Evolutionary conservation across 2,113 vertebrate genomes (phyloP).

Genomic region (Dipodomys ordii): DNA sequence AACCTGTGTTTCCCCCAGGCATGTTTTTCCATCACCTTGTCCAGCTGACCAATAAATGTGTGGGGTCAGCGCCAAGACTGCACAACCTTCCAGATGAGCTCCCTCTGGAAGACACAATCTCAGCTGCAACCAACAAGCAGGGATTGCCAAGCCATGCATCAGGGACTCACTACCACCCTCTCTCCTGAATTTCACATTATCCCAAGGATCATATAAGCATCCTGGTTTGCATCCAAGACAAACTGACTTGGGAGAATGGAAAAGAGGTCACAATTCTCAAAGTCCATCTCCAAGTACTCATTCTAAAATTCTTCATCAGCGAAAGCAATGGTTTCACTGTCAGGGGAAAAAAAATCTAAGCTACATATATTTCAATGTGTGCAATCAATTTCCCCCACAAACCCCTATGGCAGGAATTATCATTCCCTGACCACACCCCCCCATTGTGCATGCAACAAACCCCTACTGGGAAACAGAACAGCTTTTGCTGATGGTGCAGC

Average conservation of each 20-base stretch:
- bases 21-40: slow-evolving; percentile 66
- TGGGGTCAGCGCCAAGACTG: slow-evolving; percentile 63
- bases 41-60: slow-evolving; percentile 59
- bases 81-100: slow-evolving; percentile 61
- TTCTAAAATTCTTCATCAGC: slow-evolving; percentile 32
- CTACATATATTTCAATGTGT: slow-evolving; percentile 63
- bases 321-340: slow-evolving; percentile 47
- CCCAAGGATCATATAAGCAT: background rate
- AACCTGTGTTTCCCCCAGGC: slow-evolving; percentile 61
- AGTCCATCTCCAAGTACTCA: slow-evolving; percentile 31
- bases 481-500: background rate
- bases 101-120: slow-evolving; percentile 34
- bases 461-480: slow-evolving; percentile 64
- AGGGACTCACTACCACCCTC: background rate
- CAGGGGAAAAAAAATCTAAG: slow-evolving; percentile 38
- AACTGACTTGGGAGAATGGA: slow-evolving; percentile 25
- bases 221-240: slow-evolving; percentile 32
- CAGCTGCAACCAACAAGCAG: background rate
- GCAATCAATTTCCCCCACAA: slow-evolving; percentile 66
- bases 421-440: slow-evolving; percentile 42
- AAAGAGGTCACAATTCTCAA: slow-evolving; percentile 29
- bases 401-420: slow-evolving; percentile 42
- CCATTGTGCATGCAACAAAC: background rate
- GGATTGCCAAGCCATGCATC: slow-evolving; percentile 35
- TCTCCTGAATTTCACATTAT: slow-evolving; percentile 3